Evolutionary conservation across 2,113 vertebrate genomes (phyloP).

Genomic region (Callocephalon fimbriatum): DNA sequence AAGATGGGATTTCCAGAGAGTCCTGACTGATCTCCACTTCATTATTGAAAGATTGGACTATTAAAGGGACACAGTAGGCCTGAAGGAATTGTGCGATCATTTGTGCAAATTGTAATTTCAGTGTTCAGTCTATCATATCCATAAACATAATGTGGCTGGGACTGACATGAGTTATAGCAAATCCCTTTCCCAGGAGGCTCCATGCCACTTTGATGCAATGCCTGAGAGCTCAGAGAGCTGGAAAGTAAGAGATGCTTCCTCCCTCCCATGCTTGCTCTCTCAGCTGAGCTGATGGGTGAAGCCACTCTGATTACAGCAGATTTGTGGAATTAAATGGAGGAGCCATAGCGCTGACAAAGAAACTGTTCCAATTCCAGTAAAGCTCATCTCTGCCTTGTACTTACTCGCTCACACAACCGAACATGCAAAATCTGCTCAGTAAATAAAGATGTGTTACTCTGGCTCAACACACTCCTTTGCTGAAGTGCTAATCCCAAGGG

Average conservation of each 20-base stretch:
- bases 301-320: constrained; percentile 50
- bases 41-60: constrained; percentile 75
- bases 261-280: neutral
- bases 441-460: constrained; percentile 58
- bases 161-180: constrained; percentile 58
- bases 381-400: constrained; percentile 19
- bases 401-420: neutral
- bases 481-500: constrained; percentile 60
- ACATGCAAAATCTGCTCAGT: constrained; percentile 47
- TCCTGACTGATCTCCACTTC: constrained; percentile 71
- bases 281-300: neutral
- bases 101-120: constrained; percentile 79
- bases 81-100: constrained; percentile 73
- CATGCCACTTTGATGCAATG: constrained; percentile 62
- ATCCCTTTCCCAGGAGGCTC: constrained; percentile 47
- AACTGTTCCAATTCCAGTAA: neutral
- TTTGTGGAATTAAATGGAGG: constrained; percentile 58
- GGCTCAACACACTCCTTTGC: neutral
- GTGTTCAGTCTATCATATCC: constrained; percentile 67
- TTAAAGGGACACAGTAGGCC: constrained; percentile 75
- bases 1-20: constrained; percentile 60
- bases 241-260: neutral
- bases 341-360: neutral
- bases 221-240: constrained; percentile 32
- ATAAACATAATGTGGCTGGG: constrained; percentile 66